Evolutionary conservation across 2,113 vertebrate species (phyloP).

Genomic region (Sisor rabdophorus): DNA sequence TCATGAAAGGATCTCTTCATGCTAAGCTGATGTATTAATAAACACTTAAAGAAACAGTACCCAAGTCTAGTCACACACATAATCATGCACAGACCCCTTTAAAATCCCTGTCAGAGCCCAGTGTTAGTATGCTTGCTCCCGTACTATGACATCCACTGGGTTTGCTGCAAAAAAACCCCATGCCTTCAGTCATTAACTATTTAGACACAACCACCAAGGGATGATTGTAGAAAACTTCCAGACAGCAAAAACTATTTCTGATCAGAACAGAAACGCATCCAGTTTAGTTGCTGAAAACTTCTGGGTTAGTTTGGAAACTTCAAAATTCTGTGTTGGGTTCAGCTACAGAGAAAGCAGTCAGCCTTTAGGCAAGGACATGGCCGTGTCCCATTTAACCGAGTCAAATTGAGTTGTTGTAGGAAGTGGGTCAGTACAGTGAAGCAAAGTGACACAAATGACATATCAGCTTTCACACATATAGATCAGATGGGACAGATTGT

Average conservation of each 20-base stretch:
- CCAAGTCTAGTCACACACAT: constrained; percentile 19
- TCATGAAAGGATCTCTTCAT: too few relatives aligned
- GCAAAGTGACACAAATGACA: constrained; percentile 67
- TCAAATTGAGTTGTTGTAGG: constrained; percentile 49
- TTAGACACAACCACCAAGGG: constrained; percentile 63
- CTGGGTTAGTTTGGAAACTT: background rate
- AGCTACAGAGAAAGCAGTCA: constrained; percentile 57
- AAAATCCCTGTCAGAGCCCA: constrained; percentile 57
- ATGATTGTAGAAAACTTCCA: constrained; percentile 61
- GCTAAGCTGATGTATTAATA: too few relatives aligned
- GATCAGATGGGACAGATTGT: background rate
- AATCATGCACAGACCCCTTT: constrained; percentile 1
- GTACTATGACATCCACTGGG: constrained; percentile 54
- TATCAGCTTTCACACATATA: constrained; percentile 19
- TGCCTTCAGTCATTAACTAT: constrained; percentile 66
- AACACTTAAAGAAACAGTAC: too few relatives aligned
- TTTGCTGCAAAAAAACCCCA: constrained; percentile 67
- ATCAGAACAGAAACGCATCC: background rate
- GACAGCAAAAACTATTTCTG: constrained; percentile 61
- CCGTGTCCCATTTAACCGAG: constrained; percentile 66
- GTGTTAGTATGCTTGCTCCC: constrained; percentile 44
- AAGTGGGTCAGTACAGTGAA: constrained; percentile 65
- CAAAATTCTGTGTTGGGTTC: constrained; percentile 65
- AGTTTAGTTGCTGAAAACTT: background rate
- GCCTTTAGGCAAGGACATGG: constrained; percentile 62